Conservation (phyloP, 1,140 invertebrate species). For the Sycophila sp. region DNA sequence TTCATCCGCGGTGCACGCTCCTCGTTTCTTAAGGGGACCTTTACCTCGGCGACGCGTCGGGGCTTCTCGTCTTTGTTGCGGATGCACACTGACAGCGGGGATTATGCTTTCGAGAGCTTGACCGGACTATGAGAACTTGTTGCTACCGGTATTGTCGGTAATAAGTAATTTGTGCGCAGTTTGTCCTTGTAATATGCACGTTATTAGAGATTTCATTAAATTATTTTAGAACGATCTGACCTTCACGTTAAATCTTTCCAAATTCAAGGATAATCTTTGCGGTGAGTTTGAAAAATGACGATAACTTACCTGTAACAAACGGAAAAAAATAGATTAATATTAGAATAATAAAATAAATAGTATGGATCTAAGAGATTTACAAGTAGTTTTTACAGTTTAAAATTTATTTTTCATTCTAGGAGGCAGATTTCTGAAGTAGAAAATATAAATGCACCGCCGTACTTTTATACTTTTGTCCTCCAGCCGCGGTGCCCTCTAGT, state of each 20-base stretch:
- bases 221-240: slow-evolving; percentile 21
- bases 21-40: background rate
- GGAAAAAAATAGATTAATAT: slow-evolving; percentile 3
- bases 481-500: background rate
- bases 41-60: background rate
- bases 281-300: too few species aligned
- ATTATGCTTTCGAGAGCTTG: background rate
- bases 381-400: background rate
- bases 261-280: background rate
- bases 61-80: background rate
- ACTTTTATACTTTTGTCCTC: background rate
- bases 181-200: too few species aligned
- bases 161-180: too few species aligned
- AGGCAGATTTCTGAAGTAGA: too few species aligned
- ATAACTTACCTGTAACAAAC: slow-evolving; percentile 31
- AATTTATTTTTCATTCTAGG: too few species aligned
- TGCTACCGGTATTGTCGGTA: too few species aligned
- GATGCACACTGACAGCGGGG: background rate
- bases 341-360: background rate
- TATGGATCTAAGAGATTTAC: background rate
- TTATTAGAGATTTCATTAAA: too few species aligned
- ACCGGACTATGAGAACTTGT: too few species aligned
- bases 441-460: too few species aligned
- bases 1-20: slow-evolving; percentile 22
- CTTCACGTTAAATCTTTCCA: background rate